These are phyloP conservation scores for Festucalex cinctus DNA, from an alignment of 2,113 vertebrate species.

Conservation along the genomic window DNA sequence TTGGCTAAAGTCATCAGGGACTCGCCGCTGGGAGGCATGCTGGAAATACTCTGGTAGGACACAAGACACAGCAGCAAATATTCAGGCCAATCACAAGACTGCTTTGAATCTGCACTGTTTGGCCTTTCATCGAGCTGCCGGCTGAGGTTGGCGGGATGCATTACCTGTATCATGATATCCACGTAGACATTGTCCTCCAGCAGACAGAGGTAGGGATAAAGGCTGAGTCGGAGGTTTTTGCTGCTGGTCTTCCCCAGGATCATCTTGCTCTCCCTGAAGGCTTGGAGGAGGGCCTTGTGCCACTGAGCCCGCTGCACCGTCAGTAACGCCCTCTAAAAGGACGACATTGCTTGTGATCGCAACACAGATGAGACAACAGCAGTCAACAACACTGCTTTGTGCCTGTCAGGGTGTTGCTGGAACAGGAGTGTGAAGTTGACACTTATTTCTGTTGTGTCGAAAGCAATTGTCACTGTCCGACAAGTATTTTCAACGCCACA, in stretches of 20 bases:
- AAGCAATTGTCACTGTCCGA: background rate
- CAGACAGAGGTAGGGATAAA: constrained; percentile 86
- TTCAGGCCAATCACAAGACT: constrained; percentile 1
- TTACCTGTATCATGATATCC: constrained; percentile 85
- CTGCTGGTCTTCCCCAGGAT: constrained; percentile 45
- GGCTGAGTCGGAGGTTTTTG: constrained; percentile 5
- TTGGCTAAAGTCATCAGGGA: constrained; percentile 74
- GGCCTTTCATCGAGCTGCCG: background rate
- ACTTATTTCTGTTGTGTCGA: background rate
- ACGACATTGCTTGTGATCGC: background rate
- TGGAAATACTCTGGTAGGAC: constrained; percentile 71
- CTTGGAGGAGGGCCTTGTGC: constrained; percentile 66
- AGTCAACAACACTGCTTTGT: background rate
- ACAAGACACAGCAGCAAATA: background rate
- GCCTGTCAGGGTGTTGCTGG: no score
- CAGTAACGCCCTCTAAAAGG: constrained; percentile 78
- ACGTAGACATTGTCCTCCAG: constrained; percentile 80
- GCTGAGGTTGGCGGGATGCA: background rate
- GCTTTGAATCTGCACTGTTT: background rate
- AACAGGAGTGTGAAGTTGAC: background rate
- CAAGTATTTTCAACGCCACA: background rate
- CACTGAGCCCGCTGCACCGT: constrained; percentile 70
- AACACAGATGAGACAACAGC: background rate
- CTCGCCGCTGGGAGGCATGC: constrained; percentile 80
- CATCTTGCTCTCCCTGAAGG: constrained; percentile 73